Percentiles rank a stretch among this genome's conserved stretches.
These are phyloP conservation scores for Clarias laeviceps DNA, from an alignment of 2,797 vertebrate genomes.

Conservation along the genomic window DNA sequence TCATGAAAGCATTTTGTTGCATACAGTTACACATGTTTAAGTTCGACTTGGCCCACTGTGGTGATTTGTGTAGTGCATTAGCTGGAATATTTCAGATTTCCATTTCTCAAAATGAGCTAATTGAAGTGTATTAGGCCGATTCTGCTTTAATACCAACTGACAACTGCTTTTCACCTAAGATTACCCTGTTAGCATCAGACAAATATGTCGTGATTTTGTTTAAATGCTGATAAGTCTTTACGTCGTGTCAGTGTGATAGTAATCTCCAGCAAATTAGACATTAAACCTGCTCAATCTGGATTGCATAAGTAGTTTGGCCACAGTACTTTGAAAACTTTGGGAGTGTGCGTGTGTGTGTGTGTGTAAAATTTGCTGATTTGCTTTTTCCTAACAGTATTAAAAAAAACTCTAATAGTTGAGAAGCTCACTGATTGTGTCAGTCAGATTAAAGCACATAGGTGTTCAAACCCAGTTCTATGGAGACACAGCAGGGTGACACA, in stretches of 20 bases:
- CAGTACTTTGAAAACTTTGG: constrained; percentile 35
- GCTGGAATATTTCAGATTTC: neutral
- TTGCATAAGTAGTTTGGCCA: constrained; percentile 19
- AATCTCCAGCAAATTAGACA: constrained; percentile 38
- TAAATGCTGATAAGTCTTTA: constrained; percentile 5
- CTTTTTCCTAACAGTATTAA: constrained; percentile 23
- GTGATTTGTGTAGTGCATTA: neutral
- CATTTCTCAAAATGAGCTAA: neutral
- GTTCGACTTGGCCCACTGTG: neutral
- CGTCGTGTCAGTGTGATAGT: constrained; percentile 46
- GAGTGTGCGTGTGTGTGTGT: neutral
- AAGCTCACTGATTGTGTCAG: neutral
- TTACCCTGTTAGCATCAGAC: constrained; percentile 17
- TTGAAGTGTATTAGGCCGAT: neutral
- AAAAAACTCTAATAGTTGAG: neutral
- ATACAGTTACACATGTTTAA: neutral
- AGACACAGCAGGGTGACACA: constrained; percentile 35
- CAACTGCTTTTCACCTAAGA: constrained; percentile 29
- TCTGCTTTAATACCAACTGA: constrained; percentile 38
- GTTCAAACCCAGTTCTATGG: constrained; percentile 36
- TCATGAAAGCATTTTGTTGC: neutral
- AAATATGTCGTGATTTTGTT: constrained; percentile 19
- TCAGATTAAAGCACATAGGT: constrained; percentile 45
- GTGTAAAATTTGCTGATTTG: constrained; percentile 26
- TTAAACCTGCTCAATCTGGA: constrained; percentile 50